Conservation (phyloP, 2,888 invertebrate genomes). For the Ypsolopha sequella region DNA sequence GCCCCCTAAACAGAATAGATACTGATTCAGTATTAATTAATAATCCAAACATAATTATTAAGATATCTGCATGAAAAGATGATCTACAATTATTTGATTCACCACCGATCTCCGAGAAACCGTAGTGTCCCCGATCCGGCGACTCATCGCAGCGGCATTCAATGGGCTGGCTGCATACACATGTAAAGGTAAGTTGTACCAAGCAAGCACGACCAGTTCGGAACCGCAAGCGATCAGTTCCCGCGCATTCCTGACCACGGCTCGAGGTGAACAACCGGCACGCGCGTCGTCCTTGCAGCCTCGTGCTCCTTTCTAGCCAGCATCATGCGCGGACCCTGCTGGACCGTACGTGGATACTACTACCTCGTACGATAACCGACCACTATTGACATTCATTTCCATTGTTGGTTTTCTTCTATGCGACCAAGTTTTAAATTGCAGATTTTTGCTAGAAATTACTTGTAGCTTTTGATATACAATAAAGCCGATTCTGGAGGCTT, state of each 20-base stretch:
- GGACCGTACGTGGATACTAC: neutral
- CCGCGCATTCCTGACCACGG: conserved; percentile 38
- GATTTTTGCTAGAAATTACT: too few species aligned
- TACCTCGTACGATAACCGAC: too few species aligned
- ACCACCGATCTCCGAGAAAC: too few species aligned
- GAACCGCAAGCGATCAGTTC: conserved; percentile 21
- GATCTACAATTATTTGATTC: too few species aligned
- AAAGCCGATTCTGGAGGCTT: too few species aligned
- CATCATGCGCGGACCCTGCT: neutral
- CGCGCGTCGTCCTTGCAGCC: conserved; percentile 50
- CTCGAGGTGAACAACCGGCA: conserved; percentile 60
- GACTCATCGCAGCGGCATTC: conserved; percentile 1
- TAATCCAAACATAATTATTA: too few species aligned
- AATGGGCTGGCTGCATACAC: neutral
- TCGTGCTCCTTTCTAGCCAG: conserved; percentile 49
- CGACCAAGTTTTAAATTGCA: too few species aligned
- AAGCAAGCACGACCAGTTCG: neutral
- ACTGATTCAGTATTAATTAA: neutral
- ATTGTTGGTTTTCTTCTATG: too few species aligned
- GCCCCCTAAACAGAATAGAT: neutral
- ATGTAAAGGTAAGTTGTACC: neutral
- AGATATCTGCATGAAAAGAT: too few species aligned
- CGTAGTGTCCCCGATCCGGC: neutral
- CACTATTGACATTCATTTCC: too few species aligned
- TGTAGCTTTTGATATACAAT: too few species aligned